These are phyloP conservation scores for Potamarius usumacintae DNA, from an alignment of 2,113 vertebrate genomes.

Conservation along the genomic window DNA sequence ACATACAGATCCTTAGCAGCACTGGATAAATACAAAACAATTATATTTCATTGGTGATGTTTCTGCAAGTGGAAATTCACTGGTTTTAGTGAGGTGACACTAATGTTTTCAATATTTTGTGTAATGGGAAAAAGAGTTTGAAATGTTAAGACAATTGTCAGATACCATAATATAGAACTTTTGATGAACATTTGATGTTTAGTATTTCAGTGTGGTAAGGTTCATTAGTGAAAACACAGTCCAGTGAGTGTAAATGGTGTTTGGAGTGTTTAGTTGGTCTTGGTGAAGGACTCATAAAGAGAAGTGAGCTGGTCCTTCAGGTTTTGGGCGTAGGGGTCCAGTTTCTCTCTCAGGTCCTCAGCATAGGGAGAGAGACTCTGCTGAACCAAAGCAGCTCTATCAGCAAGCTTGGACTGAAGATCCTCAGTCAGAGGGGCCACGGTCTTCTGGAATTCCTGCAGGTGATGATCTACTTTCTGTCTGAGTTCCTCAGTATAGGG, in stretches of 20 bases:
- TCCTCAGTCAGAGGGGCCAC: slow-evolving; percentile 63
- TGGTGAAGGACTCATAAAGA: slow-evolving; percentile 58
- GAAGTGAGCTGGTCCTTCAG: slow-evolving; percentile 55
- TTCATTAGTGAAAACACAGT: slow-evolving; percentile 4
- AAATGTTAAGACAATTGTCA: neutral
- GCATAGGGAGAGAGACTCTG: slow-evolving; percentile 59
- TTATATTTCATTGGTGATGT: neutral
- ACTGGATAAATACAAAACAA: slow-evolving; percentile 23
- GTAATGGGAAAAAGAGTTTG: neutral
- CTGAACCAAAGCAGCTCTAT: slow-evolving; percentile 60
- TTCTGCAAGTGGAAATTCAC: neutral
- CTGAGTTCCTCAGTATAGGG: slow-evolving; percentile 58
- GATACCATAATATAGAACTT: neutral
- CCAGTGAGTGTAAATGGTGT: neutral
- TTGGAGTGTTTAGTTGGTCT: slow-evolving; percentile 56
- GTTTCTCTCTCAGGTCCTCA: slow-evolving; percentile 55
- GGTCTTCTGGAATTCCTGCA: slow-evolving; percentile 65
- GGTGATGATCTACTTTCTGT: slow-evolving; percentile 59
- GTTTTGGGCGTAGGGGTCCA: slow-evolving; percentile 58
- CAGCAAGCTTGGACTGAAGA: slow-evolving; percentile 58
- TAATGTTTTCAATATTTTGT: neutral
- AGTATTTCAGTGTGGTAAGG: neutral
- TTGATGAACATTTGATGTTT: slow-evolving; percentile 10
- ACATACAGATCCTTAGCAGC: neutral
- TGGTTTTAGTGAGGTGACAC: neutral